Evolutionary conservation across 2,888 invertebrate species (phyloP), one percentile per base, ranked within the genome.

Genomic region (Cosmia trapezina): DNA sequence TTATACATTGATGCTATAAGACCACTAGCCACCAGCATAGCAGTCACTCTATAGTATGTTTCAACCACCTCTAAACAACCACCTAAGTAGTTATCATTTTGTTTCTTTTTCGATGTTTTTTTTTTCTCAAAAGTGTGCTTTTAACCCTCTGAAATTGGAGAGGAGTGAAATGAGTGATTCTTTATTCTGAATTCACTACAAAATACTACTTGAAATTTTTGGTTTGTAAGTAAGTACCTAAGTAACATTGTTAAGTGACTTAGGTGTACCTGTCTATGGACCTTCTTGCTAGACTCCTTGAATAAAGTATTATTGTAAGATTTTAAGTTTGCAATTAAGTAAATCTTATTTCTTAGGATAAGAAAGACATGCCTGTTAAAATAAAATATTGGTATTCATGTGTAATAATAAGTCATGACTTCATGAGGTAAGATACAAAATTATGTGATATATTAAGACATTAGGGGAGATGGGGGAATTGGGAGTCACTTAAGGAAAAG

Each of bases 401-500:
- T n/a, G 3, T 49, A 33, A 19, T 28, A 7, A 9, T 41, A 59
- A 33, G 45, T 78, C 41, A 63, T 41, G 41, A 41, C 37, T 2
- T 37, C 37, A 37, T 59, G 45, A 63, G 59, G 78, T 70, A 70
- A 61, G 53, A 62, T 70, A 43, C n/a, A 77, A 76, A 71, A 43
- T 28, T 22, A 17, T 73, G 73, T 77, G 73, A 84, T 80, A 81
- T 47, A 83, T 43, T 79, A 73, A 64, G 73, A 45, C 70, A 49
- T n/a, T n/a, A n/a, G n/a, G n/a, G n/a, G n/a, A n/a, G n/a, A n/a
- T n/a, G n/a, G n/a, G n/a, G n/a, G n/a, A n/a, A n/a, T n/a, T n/a
- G n/a, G n/a, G n/a, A n/a, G n/a, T n/a, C n/a, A n/a, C n/a, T n/a
- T n/a, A n/a, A n/a, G n/a, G n/a, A n/a, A n/a, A n/a, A n/a, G n/a